phyloP scores from a whole-genome alignment of 92 coral and sea anemone genomes.

The Palythoa grandiflora region DNA sequence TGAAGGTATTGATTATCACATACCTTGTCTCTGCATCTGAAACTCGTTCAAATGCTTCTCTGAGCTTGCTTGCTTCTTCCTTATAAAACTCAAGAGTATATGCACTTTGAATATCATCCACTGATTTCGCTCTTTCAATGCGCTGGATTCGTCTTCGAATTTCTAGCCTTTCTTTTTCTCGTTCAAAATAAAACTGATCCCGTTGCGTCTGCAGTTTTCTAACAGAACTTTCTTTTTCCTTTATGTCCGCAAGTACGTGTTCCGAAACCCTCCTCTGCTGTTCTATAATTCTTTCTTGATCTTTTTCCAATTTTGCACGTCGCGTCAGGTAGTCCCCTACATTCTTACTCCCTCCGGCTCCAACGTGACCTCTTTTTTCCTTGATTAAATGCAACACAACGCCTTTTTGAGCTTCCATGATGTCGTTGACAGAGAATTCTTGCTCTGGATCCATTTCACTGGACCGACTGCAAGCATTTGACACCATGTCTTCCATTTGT shows the following conservation, averaged over 20 bases:
- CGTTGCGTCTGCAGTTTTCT: slow-evolving; percentile 71
- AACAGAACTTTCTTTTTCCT: slow-evolving; percentile 78
- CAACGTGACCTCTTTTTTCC: slow-evolving; percentile 70
- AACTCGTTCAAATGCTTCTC: slow-evolving; percentile 85
- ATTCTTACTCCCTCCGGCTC: slow-evolving; percentile 66
- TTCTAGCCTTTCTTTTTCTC: slow-evolving; percentile 78
- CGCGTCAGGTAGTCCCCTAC: slow-evolving; percentile 78
- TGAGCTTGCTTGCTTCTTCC: slow-evolving; percentile 83
- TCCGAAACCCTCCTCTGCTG: slow-evolving; percentile 84
- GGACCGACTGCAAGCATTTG: slow-evolving; percentile 50
- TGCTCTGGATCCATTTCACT: slow-evolving; percentile 42
- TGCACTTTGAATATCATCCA: slow-evolving; percentile 80
- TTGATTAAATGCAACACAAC: slow-evolving; percentile 75
- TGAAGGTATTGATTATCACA: background rate
- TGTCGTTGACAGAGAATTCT: slow-evolving; percentile 51
- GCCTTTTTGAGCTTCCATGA: slow-evolving; percentile 60
- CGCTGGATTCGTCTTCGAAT: slow-evolving; percentile 74
- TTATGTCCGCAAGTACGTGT: slow-evolving; percentile 72
- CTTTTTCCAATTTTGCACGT: slow-evolving; percentile 80
- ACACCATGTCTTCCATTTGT: slow-evolving; percentile 66
- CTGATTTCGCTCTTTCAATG: slow-evolving; percentile 64
- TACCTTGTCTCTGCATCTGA: slow-evolving; percentile 85
- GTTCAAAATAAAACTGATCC: slow-evolving; percentile 79
- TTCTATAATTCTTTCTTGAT: slow-evolving; percentile 83
- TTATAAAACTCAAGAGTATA: slow-evolving; percentile 78